Evolutionary conservation across 2,797 vertebrate species (phyloP).

Genomic region (Syngnathus rostellatus): DNA sequence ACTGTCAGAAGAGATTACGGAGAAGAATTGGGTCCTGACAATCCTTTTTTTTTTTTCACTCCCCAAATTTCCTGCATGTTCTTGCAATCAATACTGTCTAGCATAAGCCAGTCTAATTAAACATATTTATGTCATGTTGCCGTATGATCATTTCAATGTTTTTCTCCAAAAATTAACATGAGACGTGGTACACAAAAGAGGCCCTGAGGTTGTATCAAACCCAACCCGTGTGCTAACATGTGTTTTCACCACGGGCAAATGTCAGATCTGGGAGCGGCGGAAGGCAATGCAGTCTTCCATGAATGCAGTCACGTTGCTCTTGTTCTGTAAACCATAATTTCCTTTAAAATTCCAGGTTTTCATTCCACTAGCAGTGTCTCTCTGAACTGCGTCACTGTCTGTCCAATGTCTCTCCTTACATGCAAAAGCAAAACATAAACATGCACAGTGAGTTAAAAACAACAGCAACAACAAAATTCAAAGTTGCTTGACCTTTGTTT

Average conservation of each 20-base stretch:
- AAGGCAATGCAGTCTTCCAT: conserved; percentile 3
- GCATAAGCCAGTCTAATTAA: not conserved
- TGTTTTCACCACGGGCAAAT: conserved; percentile 1
- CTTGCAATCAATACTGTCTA: conserved; percentile 19
- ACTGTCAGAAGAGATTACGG: conserved; percentile 41
- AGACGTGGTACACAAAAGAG: not conserved
- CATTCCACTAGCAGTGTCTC: conserved; percentile 20
- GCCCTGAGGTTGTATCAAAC: conserved; percentile 1
- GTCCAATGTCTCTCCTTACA: conserved; percentile 22
- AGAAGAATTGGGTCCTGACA: conserved; percentile 18
- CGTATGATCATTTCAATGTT: conserved; percentile 10
- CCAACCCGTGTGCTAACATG: not conserved
- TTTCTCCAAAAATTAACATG: not conserved
- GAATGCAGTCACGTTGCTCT: conserved; percentile 30
- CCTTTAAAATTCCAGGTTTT: conserved; percentile 38
- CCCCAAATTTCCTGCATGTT: conserved; percentile 25
- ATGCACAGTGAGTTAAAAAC: not conserved
- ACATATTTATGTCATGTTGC: conserved; percentile 20
- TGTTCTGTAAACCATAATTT: conserved; percentile 35
- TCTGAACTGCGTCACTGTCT: conserved; percentile 44
- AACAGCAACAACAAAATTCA: not conserved
- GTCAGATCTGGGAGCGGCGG: not conserved
- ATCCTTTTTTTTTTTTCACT: conserved; percentile 21
- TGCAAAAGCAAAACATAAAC: conserved; percentile 18
- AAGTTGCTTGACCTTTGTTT: not conserved